These are phyloP conservation scores for Eupeodes latifasciatus DNA, from an alignment of 2,888 invertebrate genomes.

Conservation along the genomic window DNA sequence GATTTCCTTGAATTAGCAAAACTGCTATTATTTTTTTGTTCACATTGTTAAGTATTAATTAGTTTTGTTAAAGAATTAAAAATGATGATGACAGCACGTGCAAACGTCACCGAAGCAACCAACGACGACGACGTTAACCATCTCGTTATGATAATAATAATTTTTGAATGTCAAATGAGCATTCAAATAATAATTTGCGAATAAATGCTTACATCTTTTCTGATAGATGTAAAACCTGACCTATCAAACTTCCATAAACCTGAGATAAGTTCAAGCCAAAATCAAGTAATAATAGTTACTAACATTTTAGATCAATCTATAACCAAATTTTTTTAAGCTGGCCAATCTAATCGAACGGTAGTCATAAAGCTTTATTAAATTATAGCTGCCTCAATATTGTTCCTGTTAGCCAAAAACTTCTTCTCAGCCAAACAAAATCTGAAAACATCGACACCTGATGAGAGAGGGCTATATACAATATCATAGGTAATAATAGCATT, in stretches of 20 bases:
- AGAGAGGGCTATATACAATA: too few species aligned
- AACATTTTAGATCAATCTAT: background rate
- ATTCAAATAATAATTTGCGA: background rate
- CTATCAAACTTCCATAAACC: background rate
- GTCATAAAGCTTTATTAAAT: background rate
- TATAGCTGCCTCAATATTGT: background rate
- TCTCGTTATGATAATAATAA: slow-evolving; percentile 26
- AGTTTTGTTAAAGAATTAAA: background rate
- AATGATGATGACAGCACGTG: background rate
- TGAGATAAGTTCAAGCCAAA: background rate
- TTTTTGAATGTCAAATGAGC: background rate
- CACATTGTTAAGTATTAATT: background rate
- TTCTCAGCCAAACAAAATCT: background rate
- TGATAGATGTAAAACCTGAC: background rate
- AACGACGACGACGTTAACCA: background rate
- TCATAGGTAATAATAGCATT: background rate
- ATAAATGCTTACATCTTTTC: background rate
- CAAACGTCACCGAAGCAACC: background rate
- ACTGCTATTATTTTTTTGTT: background rate
- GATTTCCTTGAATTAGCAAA: slow-evolving; percentile 30
- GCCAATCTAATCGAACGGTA: background rate
- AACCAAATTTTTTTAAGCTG: background rate
- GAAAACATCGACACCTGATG: slow-evolving; percentile 2
- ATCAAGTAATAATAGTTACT: background rate
- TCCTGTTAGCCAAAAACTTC: background rate